These are phyloP conservation scores for Podarcis lilfordi DNA, from an alignment of 2,797 vertebrate genomes.

Conservation along the genomic window DNA sequence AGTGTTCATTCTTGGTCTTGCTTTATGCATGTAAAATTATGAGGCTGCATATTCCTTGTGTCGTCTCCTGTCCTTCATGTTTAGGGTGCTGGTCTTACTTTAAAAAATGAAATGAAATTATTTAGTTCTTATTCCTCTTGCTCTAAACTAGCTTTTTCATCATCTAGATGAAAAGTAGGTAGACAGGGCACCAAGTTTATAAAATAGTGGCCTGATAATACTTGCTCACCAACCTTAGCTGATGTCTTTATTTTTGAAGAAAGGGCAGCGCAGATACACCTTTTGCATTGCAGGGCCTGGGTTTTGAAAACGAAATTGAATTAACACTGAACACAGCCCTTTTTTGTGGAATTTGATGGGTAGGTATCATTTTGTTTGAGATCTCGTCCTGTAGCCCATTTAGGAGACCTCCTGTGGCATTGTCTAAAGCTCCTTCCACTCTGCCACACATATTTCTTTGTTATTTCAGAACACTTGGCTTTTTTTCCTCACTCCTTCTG, in stretches of 20 bases:
- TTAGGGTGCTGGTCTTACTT: conserved; percentile 40
- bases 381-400: conserved; percentile 71
- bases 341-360: conserved; percentile 70
- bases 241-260: conserved; percentile 60
- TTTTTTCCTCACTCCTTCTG: conserved; percentile 79
- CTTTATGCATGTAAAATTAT: conserved; percentile 16
- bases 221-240: conserved; percentile 38
- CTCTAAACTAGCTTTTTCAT: conserved; percentile 29
- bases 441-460: conserved; percentile 92
- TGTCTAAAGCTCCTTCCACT: conserved; percentile 87
- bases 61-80: neutral
- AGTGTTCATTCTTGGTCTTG: conserved; percentile 28
- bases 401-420: conserved; percentile 81
- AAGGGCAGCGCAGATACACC: conserved; percentile 49
- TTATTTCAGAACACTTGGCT: conserved; percentile 88
- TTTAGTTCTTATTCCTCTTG: conserved; percentile 50
- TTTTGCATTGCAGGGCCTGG: conserved; percentile 63
- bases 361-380: conserved; percentile 71
- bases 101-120: conserved; percentile 39
- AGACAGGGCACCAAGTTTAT: conserved; percentile 10
- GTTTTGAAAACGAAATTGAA: conserved; percentile 64
- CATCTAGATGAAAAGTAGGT: neutral
- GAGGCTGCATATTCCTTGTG: neutral
- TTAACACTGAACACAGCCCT: conserved; percentile 46
- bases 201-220: neutral